Evolutionary conservation across 2,888 invertebrate genomes (phyloP).

Genomic region (Thalpophila matura): DNA sequence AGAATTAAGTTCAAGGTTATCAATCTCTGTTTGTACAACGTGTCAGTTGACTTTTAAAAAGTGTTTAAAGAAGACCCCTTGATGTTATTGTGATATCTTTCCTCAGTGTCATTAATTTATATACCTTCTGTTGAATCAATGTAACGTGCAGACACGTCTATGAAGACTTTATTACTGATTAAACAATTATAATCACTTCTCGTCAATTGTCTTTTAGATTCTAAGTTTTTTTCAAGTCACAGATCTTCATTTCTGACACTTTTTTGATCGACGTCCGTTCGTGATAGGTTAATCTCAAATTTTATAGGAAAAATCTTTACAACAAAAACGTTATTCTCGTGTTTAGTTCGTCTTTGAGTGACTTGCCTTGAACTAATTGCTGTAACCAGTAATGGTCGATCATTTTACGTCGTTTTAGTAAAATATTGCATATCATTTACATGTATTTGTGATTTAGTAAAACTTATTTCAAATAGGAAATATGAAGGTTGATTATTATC

Average conservation of each 20-base stretch:
- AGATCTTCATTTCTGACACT: constrained; percentile 6
- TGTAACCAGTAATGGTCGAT: constrained; percentile 34
- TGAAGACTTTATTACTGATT: not conserved
- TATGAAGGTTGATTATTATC: not conserved
- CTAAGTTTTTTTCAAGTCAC: not conserved
- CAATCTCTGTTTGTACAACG: too few species aligned
- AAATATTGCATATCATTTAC: constrained; percentile 50
- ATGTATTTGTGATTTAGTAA: constrained; percentile 21
- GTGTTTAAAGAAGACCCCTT: too few species aligned
- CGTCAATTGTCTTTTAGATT: constrained; percentile 11
- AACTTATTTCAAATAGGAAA: not conserved
- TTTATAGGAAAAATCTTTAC: constrained; percentile 35
- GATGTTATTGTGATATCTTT: too few species aligned
- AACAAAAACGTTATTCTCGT: constrained; percentile 51
- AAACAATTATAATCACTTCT: constrained; percentile 7
- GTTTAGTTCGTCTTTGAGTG: constrained; percentile 46
- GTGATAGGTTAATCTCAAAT: constrained; percentile 33
- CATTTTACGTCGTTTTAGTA: constrained; percentile 37
- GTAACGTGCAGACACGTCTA: not conserved
- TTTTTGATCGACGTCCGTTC: constrained; percentile 33
- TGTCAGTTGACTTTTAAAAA: too few species aligned
- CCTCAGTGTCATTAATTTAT: not conserved
- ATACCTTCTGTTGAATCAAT: not conserved
- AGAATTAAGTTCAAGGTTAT: too few species aligned
- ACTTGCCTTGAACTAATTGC: constrained; percentile 52